Base-by-base conservation (phyloP, 2,888 invertebrate genomes). In the Drosophila lutescens region DNA sequence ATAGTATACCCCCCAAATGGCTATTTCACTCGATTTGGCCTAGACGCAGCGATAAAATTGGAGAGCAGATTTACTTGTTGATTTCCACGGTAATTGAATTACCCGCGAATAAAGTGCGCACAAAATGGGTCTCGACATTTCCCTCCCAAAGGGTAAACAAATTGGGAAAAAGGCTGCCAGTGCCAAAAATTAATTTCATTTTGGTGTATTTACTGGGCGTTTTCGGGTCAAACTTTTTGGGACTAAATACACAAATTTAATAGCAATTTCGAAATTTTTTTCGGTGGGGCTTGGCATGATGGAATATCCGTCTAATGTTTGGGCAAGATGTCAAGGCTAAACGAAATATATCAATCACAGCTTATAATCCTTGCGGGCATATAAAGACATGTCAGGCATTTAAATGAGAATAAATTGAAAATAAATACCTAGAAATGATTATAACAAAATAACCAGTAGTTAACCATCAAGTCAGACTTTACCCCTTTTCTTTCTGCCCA, bases 51-150 rank as follows among this genome's bases (percentile, higher is more conserved):
- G 60, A 51, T 38, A 53, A 53, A 65, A 51, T 56, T 73, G 43
- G 56, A 66, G 56, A 72, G 54, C 59, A 61, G 80, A 75, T 75
- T 83, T 75, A 88, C 82, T 88, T 88, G 89, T 88, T 83, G 83
- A 86, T 72, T 77, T 84, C 55, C 51, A 43, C 32, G 20, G 44
- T 75, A 76, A 83, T 88, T 88, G 79, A 88, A 83, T 83, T 88
- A 86, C 57, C 69, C 66, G 71, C 47, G 50, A 73, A 73, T 63
- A 73, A 86, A 83, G 51, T 66, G 69, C 62, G 63, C n/a, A 46
- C 58, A 23, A 61, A 60, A 66, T 66, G 66, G 53, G 58, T 62
- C 49, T 40, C 51, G 55, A 72, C 70, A 41, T 72, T 72, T 55
- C 32, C 12, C 34, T 23, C 9, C 20, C 53, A 47, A 23, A 47